Evolutionary conservation across 2,888 invertebrate species (phyloP), one percentile per base, ranked within the genome.

Genomic region (Dione juno): DNA sequence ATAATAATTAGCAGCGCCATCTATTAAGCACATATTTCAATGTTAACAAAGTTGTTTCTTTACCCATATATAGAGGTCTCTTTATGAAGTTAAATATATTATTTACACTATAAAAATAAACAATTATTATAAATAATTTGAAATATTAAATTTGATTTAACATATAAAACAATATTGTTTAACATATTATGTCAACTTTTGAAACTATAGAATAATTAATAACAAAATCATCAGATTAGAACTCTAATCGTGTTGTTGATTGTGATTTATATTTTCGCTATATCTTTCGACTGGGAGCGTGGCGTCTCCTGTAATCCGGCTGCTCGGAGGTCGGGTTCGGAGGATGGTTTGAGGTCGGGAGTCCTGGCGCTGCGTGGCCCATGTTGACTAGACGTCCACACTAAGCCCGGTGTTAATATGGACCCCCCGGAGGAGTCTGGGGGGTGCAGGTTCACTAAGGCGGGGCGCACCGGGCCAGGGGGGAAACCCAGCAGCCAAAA

Each of bases 401-500:
- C 97, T 98, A 98, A 98, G 98, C 97, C 96, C 94, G 96, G 97
- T 97, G 97, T 98, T 97, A 96, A 98, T 97, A 98, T 98, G 98
- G 98, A 94, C 94, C 94, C 94, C 95, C 95, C 90, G 95, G 96
- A 96, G 98, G 97, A 98, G 95, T 96, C 95, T 82, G 88, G 88
- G 88, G 82, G 87, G 85, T 90, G 89, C 93, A 93, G 93, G 98
- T 98, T 97, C 94, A 95, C 95, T 97, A 98, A 98, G 96, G 74
- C 71, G 72, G 96, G 97, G 97, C 96, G 98, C 94, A 98, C 95
- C 97, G 98, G 98, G 98, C 97, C 97, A 98, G 98, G 96, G 97
- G 97, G 97, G 98, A 96, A 97, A 98, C 97, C 96, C 97, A 98
- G 98, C 98, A 98, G 98, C 97, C 98, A 98, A 98, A 98, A 98